Conservation (phyloP, 2,113 vertebrate species). For the Etheostoma spectabile region DNA sequence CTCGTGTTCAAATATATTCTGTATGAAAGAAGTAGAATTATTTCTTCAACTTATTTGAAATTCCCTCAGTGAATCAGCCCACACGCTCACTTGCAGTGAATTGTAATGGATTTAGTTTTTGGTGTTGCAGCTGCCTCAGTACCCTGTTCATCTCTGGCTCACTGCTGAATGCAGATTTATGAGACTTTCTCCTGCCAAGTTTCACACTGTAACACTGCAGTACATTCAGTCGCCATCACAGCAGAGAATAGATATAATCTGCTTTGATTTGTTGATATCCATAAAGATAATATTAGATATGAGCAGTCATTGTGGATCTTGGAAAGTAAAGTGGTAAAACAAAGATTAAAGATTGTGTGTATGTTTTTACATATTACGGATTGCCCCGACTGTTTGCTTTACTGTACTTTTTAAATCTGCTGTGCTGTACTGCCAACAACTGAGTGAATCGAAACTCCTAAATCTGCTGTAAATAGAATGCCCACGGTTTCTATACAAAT, state of each 20-base stretch:
- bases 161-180: slow-evolving; percentile 47
- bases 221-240: slow-evolving; percentile 27
- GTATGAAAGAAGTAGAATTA: neutral
- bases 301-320: slow-evolving; percentile 37
- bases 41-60: slow-evolving; percentile 14
- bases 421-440: slow-evolving; percentile 27
- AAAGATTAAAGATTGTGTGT: slow-evolving; percentile 36
- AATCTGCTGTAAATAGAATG: neutral
- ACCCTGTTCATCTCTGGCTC: slow-evolving; percentile 10
- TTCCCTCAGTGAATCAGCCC: slow-evolving; percentile 3
- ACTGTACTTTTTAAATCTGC: slow-evolving; percentile 4
- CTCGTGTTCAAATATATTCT: slow-evolving; percentile 27
- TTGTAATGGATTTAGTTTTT: slow-evolving; percentile 9
- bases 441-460: slow-evolving; percentile 11
- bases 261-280: slow-evolving; percentile 54
- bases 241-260: slow-evolving; percentile 31
- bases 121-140: slow-evolving; percentile 36
- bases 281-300: slow-evolving; percentile 47
- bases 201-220: slow-evolving; percentile 49
- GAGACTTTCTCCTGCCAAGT: slow-evolving; percentile 45
- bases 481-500: slow-evolving; percentile 21
- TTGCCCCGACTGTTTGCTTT: slow-evolving; percentile 22
- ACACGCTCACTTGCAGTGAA: slow-evolving; percentile 19
- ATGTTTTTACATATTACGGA: slow-evolving; percentile 24
- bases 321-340: slow-evolving; percentile 23